A percentile compares a stretch with the other conserved stretches of the same genome.
phyloP scores from a whole-genome alignment of 2,888 invertebrate species.

The Tipula confusa region DNA sequence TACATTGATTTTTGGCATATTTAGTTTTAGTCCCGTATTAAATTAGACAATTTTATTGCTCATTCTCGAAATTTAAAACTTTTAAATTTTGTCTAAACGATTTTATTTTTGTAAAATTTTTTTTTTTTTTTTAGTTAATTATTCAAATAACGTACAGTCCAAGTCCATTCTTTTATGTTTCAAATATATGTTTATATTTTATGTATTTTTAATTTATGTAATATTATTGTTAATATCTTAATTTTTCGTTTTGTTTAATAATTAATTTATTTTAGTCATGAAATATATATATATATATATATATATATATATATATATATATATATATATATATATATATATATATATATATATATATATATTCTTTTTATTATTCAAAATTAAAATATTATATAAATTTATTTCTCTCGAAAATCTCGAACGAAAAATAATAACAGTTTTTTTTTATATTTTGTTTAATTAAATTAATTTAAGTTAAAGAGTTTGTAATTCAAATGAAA shows the following conservation, averaged over 20 bases:
- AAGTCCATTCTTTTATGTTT: not conserved
- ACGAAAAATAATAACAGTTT: not conserved
- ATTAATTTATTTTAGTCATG: slow-evolving; percentile 1
- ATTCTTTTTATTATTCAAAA: not conserved
- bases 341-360: not conserved
- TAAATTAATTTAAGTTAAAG: not conserved
- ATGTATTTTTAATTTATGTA: not conserved
- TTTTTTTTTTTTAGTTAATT: not conserved
- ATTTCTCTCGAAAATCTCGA: slow-evolving; percentile 25
- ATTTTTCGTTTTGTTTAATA: not conserved
- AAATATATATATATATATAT: not conserved
- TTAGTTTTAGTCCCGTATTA: not conserved
- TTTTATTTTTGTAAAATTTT: not conserved
- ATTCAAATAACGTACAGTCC: not conserved
- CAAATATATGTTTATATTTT: not conserved
- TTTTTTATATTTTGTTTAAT: not conserved
- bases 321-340: not conserved
- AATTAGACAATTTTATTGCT: not conserved
- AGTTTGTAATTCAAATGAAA: not conserved
- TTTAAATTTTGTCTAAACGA: not conserved
- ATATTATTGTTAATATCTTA: not conserved
- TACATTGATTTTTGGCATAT: not conserved
- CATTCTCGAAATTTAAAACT: not conserved
- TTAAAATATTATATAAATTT: not conserved
- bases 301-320: not conserved